Evolutionary conservation across 2,888 invertebrate genomes (phyloP), one percentile per base, ranked within the genome.

Genomic region (Scaptomyza reducta): DNA sequence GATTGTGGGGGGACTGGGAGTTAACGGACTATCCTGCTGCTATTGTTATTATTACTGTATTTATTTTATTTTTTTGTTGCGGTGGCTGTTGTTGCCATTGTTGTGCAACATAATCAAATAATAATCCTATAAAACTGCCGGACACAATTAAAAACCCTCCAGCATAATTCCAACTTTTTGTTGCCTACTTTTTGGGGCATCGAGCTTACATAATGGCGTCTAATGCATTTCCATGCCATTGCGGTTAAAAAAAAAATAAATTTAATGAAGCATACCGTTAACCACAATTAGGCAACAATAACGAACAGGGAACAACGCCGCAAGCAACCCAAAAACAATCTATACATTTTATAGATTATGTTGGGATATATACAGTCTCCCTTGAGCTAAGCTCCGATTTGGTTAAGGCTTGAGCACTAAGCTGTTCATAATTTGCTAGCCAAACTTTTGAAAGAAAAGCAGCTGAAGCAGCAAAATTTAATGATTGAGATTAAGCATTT

Each of bases 261-360:
- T 87, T 87, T 87, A 87, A 85, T 85, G 87, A 85, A 79, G 69
- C 85, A 70, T 79, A 68, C 71, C 79, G 72, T 77, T 74, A 74
- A 70, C 79, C 74, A 69, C 83, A 83, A 86, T 82, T 86, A 83
- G 66, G 66, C 79, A 70, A 56, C 67, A 72, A 79, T 67, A 79
- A 67, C 45, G 40, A 75, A 61, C 61, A 41, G 18, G 7, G 57
- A 33, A 35, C 54, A 44, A 35, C 13, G 42, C 35, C 44, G 38
- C 46, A 41, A 35, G 54, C 33, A 33, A 40, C 2, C 40, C 45
- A 27, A 51, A 51, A 58, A 14, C 9, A 58, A 50, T 40, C 40
- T 13, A 33, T 14, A 6, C 10, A 42, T 14, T 31, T 33, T 10
- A n/a, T 25, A 25, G 14, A 14, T 16, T 1, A 2, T 0, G 40